These are phyloP conservation scores for Tympanuchus pallidicinctus DNA, from an alignment of 2,113 vertebrate species.

Conservation along the genomic window DNA sequence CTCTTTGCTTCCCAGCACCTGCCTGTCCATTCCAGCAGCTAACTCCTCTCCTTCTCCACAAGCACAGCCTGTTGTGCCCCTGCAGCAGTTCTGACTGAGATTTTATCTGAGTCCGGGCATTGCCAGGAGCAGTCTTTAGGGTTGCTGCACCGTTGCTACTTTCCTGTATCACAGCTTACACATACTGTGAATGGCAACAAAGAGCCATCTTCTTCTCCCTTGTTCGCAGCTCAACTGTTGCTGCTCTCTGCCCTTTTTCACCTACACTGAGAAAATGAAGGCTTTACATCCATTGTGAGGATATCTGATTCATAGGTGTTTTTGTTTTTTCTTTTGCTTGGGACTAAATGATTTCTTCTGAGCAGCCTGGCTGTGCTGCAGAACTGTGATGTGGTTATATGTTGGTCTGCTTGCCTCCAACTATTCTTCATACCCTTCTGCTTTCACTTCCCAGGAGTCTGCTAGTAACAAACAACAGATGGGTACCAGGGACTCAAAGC, in stretches of 20 bases:
- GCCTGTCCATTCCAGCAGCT: background rate
- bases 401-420: background rate
- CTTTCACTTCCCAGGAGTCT: background rate
- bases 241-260: background rate
- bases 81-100: background rate
- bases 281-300: background rate
- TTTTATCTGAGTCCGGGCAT: background rate
- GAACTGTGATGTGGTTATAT: background rate
- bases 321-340: background rate
- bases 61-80: accelerated
- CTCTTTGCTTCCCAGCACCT: background rate
- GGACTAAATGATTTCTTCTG: background rate
- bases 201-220: background rate
- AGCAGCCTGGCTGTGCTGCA: background rate
- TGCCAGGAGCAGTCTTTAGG: background rate
- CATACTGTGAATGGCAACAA: background rate
- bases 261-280: background rate
- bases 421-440: background rate
- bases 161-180: background rate
- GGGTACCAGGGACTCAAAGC: background rate
- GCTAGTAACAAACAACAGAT: background rate
- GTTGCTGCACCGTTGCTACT: background rate
- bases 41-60: background rate
- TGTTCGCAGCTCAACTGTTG: background rate
- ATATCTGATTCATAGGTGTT: background rate